Evolutionary conservation across 2,113 vertebrate genomes (phyloP).

Genomic region (Eublepharis macularius): DNA sequence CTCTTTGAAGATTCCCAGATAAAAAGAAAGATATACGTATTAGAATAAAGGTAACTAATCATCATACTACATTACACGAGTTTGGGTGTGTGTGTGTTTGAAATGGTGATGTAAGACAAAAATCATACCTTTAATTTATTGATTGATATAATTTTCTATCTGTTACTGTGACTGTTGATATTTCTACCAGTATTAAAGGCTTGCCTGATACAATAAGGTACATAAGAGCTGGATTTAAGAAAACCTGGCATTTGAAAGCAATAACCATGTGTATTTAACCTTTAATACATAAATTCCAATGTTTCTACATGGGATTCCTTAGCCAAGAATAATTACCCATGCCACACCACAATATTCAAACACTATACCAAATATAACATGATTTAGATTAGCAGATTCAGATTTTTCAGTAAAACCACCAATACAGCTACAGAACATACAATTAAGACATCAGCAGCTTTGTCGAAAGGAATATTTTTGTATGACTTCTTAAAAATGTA

Average conservation of each 20-base stretch:
- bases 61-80: background rate
- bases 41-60: conserved; percentile 18
- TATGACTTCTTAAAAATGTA: background rate
- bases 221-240: background rate
- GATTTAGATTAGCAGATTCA: background rate
- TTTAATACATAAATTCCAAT: background rate
- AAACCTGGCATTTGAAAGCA: background rate
- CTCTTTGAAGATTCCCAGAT: conserved; percentile 19
- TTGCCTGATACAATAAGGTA: background rate
- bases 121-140: background rate
- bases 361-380: background rate
- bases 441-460: background rate
- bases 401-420: background rate
- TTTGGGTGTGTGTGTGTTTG: background rate
- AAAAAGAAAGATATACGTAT: background rate
- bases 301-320: conserved; percentile 25
- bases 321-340: background rate
- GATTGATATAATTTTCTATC: background rate
- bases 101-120: conserved; percentile 13
- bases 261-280: background rate
- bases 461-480: background rate
- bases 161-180: background rate
- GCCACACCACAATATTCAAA: background rate
- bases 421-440: background rate
- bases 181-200: background rate